phyloP scores from a whole-genome alignment of 2,888 invertebrate species.

The Nymphalis urticae region DNA sequence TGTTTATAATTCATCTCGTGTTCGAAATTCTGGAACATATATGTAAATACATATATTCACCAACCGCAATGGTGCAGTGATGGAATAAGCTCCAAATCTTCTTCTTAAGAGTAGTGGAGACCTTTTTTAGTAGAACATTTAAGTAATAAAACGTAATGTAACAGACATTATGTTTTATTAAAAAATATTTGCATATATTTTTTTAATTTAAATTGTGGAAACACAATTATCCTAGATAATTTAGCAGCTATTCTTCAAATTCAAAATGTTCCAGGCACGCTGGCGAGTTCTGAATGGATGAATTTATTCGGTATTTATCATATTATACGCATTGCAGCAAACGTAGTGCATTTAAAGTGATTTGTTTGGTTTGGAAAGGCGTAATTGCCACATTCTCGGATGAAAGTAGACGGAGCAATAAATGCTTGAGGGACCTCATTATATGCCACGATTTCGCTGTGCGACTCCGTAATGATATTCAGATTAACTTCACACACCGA shows the following conservation, averaged over 20 bases:
- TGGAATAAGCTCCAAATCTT: no score
- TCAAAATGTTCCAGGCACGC: conserved; percentile 3
- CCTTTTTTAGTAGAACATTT: no score
- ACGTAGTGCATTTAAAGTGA: conserved; percentile 65
- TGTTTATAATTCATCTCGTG: no score
- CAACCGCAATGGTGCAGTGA: no score
- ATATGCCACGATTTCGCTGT: conserved; percentile 9
- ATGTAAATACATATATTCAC: no score
- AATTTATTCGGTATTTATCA: conserved; percentile 44
- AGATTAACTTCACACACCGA: conserved; percentile 9
- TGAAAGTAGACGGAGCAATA: conserved; percentile 17
- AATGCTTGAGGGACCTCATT: conserved; percentile 10
- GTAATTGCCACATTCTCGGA: conserved; percentile 57
- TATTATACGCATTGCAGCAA: conserved; percentile 66
- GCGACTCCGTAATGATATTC: conserved; percentile 3
- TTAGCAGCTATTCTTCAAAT: conserved; percentile 3
- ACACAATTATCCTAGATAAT: conserved; percentile 6
- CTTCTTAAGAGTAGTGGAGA: no score
- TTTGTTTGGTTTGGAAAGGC: conserved; percentile 63
- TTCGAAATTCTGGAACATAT: no score
- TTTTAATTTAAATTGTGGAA: neutral
- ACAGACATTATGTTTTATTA: no score
- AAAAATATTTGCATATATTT: neutral
- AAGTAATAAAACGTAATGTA: no score
- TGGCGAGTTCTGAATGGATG: conserved; percentile 22